Conservation (phyloP, 2,113 vertebrate species). For the Chunga burmeisteri region DNA sequence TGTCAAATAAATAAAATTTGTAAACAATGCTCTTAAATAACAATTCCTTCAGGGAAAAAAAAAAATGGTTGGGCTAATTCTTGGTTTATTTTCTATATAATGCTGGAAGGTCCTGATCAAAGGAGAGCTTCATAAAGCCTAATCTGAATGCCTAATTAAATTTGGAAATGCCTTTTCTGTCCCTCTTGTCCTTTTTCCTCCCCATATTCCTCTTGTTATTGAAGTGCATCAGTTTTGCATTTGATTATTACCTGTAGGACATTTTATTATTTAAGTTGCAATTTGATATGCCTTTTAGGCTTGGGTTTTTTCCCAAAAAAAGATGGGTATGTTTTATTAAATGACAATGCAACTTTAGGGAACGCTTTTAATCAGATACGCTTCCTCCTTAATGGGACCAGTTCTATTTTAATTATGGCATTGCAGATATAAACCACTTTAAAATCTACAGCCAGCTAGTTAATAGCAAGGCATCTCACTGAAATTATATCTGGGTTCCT, state of each 20-base stretch:
- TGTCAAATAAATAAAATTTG: conserved; percentile 2
- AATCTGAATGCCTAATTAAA: not conserved
- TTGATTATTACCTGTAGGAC: not conserved
- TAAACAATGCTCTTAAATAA: not conserved
- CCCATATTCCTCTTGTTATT: not conserved
- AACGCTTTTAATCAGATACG: not conserved
- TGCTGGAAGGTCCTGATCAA: not conserved
- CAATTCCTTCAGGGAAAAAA: not conserved
- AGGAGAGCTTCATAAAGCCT: not conserved
- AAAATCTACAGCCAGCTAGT: not conserved
- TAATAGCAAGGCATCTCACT: not conserved
- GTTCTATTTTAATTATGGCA: not conserved
- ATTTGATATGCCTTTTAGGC: not conserved
- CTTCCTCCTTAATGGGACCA: not conserved
- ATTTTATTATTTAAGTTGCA: not conserved
- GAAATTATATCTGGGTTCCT: not conserved
- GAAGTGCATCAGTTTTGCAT: not conserved
- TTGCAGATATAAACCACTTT: not conserved
- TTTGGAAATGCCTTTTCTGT: not conserved
- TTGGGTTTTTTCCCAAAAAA: not conserved
- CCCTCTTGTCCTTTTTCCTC: not conserved
- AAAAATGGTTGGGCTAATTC: not conserved
- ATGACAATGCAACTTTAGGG: not conserved
- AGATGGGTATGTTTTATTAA: not conserved
- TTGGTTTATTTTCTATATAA: not conserved